Evolutionary conservation across 2,113 vertebrate genomes (phyloP), one percentile per base, ranked within the genome.

Genomic region (Myrmophylax atrothorax): DNA sequence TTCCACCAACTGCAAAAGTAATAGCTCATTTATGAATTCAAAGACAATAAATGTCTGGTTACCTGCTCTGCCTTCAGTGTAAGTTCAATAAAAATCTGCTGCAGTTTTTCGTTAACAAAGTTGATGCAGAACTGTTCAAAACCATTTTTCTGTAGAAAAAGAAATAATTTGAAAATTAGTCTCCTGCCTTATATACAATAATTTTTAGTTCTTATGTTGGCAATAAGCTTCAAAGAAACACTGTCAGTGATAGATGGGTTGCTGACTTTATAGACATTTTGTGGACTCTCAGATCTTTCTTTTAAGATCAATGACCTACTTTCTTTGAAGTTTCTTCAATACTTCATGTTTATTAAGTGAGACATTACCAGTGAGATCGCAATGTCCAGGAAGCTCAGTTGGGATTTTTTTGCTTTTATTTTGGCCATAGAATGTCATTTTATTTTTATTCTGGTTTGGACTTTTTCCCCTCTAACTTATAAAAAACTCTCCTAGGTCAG

Each of bases 101-200:
- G 99, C 28, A 99, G 97, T 90, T 99, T 99, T 96, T 99, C 99
- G 77, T 99, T 99, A 94, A 99, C 99, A 67, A 99, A 99, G 98
- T 99, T 99, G 97, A 99, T 99, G 97, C 99, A 99, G 93, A 99
- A 99, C 97, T 99, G 99, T 94, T 99, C 99, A 80, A 99, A 99
- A 81, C 99, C 99, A 87, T 99, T 99, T 99, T 99, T 99, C 99
- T 99, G 95, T 2, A 95, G 70, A 80, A 97, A 90, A 80, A 19
- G 42, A 92, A 96, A 70, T 62, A 83, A 73, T 69, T 60, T 33
- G 58, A 72, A 92, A 64, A 74, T 95, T 70, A 96, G 79, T 56
- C 60, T 84, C 17, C 6, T 53, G 52, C 50, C 70, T 79, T 64
- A 66, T 22, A 69, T n/a, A 62, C 19, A 78, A 2, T 50, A 68